These are phyloP conservation scores for Phyllostomus discolor DNA, from an alignment of 2,113 vertebrate genomes.

Conservation along the genomic window DNA sequence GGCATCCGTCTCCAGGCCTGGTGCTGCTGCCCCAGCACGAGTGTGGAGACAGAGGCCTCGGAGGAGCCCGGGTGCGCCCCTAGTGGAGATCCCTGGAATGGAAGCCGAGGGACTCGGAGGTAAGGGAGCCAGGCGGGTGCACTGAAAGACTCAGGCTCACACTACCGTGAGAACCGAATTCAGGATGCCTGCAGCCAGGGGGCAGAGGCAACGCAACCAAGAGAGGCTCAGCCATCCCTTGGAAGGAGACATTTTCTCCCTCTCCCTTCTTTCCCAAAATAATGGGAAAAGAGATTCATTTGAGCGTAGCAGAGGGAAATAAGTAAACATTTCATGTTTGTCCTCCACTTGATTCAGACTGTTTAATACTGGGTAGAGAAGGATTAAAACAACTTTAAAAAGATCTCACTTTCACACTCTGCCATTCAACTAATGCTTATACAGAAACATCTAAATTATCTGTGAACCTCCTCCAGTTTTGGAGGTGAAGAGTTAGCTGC, in stretches of 20 bases:
- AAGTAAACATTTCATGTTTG: neutral
- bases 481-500: neutral
- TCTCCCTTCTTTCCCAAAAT: neutral
- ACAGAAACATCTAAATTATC: neutral
- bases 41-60: neutral
- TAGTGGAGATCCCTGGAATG: neutral
- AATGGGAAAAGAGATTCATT: neutral
- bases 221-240: neutral
- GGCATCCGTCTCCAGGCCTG: neutral
- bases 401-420: neutral
- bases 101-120: neutral
- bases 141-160: neutral
- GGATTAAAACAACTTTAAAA: neutral
- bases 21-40: neutral
- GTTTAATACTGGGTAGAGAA: neutral
- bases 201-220: neutral
- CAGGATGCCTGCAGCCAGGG: neutral
- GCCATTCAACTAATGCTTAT: neutral
- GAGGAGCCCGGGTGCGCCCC: accelerated
- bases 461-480: neutral
- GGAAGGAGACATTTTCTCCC: neutral
- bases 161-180: neutral
- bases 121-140: neutral
- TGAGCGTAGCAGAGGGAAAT: neutral
- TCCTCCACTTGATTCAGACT: neutral